phyloP scores from a whole-genome alignment of 2,797 vertebrate genomes.

The Sebastes vulpes region DNA sequence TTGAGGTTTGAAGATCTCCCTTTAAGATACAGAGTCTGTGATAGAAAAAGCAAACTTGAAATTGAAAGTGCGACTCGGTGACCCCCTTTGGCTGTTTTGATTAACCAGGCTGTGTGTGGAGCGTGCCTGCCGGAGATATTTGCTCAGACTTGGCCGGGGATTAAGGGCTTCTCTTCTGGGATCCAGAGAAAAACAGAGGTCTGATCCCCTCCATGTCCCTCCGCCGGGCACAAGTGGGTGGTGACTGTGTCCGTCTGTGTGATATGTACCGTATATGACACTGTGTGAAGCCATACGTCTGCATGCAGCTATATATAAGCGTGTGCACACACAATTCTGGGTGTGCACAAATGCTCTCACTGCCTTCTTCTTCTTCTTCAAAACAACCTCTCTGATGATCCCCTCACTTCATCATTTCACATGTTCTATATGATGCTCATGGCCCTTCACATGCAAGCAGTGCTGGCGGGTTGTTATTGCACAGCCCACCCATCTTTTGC shows the following conservation, averaged over 20 bases:
- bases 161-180: conserved; percentile 73
- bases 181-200: conserved; percentile 80
- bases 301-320: background rate
- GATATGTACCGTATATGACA: background rate
- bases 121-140: conserved; percentile 75
- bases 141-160: conserved; percentile 78
- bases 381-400: conserved; percentile 64
- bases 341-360: conserved; percentile 8
- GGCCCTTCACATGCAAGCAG: conserved; percentile 14
- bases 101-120: conserved; percentile 51
- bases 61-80: conserved; percentile 45
- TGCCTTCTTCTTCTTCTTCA: conserved; percentile 63
- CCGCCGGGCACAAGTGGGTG: conserved; percentile 47
- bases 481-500: conserved; percentile 35
- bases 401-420: conserved; percentile 55
- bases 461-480: conserved; percentile 32
- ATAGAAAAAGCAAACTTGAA: conserved; percentile 40
- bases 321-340: background rate
- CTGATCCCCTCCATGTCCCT: conserved; percentile 66
- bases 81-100: conserved; percentile 56
- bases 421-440: conserved; percentile 30
- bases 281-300: conserved; percentile 18
- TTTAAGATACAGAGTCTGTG: conserved; percentile 12
- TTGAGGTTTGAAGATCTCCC: conserved; percentile 44
- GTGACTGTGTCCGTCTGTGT: conserved; percentile 7